A percentile compares a stretch with the other conserved stretches of the same genome.
Conservation (phyloP, 1,140 invertebrate species). For the Carposina sasakii region DNA sequence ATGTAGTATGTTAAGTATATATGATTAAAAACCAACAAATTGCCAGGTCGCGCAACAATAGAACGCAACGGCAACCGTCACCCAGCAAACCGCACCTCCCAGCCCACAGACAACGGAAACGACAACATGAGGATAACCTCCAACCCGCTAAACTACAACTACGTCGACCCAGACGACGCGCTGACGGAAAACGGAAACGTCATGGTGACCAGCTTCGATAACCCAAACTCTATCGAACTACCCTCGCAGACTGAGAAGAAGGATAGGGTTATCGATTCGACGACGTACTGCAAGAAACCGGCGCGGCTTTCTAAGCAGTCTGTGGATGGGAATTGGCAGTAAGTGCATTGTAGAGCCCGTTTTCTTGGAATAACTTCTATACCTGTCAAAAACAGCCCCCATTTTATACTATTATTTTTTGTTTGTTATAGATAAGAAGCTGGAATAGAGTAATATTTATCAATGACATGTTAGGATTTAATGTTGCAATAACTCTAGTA, state of each 20-base stretch:
- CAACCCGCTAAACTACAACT: conserved; percentile 82
- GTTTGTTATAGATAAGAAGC: too few species aligned
- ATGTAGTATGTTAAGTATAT: too few species aligned
- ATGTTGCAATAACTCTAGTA: too few species aligned
- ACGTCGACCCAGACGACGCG: conserved; percentile 77
- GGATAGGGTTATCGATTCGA: conserved; percentile 75
- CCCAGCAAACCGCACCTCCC: conserved; percentile 58
- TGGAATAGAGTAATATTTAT: too few species aligned
- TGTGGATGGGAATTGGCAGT: conserved; percentile 69
- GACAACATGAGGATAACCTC: conserved; percentile 82
- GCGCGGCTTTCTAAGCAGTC: conserved; percentile 57
- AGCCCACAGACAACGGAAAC: conserved; percentile 53
- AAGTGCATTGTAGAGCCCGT: conserved; percentile 30
- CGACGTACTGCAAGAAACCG: conserved; percentile 81
- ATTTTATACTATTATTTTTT: too few species aligned
- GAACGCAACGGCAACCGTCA: conserved; percentile 76
- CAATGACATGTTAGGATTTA: too few species aligned
- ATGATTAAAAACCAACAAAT: too few species aligned
- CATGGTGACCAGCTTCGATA: conserved; percentile 80
- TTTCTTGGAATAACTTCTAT: too few species aligned
- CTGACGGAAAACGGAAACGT: conserved; percentile 68
- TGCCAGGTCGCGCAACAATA: conserved; percentile 84
- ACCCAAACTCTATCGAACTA: conserved; percentile 81
- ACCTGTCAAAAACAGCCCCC: too few species aligned
- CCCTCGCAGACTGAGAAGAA: conserved; percentile 68